Percentiles rank a stretch among this genome's conserved stretches.
Conservation (phyloP, 2,113 vertebrate genomes). For the Cynocephalus volans region DNA sequence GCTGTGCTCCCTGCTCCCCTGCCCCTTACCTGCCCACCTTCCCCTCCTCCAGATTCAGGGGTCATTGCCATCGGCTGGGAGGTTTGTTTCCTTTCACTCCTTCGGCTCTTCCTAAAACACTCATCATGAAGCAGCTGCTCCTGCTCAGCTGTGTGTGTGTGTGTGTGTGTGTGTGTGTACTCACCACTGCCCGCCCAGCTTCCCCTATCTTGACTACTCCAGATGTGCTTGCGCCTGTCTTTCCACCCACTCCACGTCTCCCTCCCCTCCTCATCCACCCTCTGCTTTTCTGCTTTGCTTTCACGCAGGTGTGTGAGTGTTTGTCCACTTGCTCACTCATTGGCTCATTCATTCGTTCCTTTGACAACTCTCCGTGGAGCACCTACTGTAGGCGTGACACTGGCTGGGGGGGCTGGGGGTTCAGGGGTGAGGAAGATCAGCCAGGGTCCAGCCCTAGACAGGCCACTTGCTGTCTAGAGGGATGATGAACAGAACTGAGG, state of each 20-base stretch:
- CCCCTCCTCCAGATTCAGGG: not conserved
- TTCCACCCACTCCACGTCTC: not conserved
- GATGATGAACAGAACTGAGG: not conserved
- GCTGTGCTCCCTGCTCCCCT: not conserved
- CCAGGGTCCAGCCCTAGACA: not conserved
- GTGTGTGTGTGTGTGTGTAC: not conserved
- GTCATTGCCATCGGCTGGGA: not conserved
- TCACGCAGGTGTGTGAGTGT: not conserved
- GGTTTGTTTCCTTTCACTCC: not conserved
- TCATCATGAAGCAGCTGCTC: not conserved
- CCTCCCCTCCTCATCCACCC: fast-evolving
- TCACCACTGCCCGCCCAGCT: too few relatives aligned
- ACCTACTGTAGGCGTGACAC: not conserved
- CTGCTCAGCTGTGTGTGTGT: not conserved
- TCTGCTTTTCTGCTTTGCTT: not conserved
- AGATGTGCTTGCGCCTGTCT: not conserved
- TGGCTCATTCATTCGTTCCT: not conserved
- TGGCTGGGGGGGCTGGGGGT: not conserved
- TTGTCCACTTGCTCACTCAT: too few relatives aligned
- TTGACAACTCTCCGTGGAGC: not conserved
- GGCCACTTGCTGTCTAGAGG: not conserved
- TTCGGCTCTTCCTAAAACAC: not conserved
- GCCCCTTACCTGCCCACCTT: not conserved
- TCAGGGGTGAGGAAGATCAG: not conserved
- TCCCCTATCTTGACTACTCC: not conserved